Percentiles rank a stretch among this genome's conserved stretches.
Evolutionary conservation across 2,888 invertebrate genomes (phyloP).

Genomic region (Hirtodrosophila cameraria): DNA sequence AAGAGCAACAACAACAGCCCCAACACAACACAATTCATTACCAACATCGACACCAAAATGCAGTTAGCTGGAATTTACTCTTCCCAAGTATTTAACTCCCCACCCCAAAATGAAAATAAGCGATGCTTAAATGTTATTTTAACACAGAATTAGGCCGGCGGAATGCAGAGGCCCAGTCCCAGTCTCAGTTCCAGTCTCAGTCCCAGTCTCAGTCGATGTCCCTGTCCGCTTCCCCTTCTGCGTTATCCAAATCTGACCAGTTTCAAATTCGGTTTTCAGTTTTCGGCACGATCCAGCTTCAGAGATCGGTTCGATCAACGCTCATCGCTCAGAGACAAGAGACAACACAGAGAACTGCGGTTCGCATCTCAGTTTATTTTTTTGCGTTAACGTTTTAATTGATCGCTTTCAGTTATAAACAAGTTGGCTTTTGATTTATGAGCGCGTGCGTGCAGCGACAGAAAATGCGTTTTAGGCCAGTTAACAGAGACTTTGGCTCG

Average conservation of each 20-base stretch:
- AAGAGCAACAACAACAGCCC: constrained; percentile 19
- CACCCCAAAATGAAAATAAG: constrained; percentile 21
- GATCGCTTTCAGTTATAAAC: constrained; percentile 78
- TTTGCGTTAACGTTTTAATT: constrained; percentile 79
- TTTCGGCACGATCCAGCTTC: constrained; percentile 71
- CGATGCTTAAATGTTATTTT: constrained; percentile 58
- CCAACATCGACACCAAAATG: constrained; percentile 64
- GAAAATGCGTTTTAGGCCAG: constrained; percentile 76
- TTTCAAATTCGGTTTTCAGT: constrained; percentile 56
- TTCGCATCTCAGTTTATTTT: constrained; percentile 52
- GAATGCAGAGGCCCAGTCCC: constrained; percentile 53
- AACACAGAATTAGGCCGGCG: constrained; percentile 70
- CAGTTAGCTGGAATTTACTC: constrained; percentile 67
- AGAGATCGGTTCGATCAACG: constrained; percentile 48
- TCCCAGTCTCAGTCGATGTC: neutral
- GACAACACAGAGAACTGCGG: constrained; percentile 21
- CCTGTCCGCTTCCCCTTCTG: constrained; percentile 12
- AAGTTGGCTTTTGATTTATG: constrained; percentile 78
- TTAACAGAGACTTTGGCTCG: constrained; percentile 39
- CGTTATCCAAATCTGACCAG: constrained; percentile 33
- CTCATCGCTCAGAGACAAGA: constrained; percentile 50
- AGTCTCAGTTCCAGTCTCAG: neutral
- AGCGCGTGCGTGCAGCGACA: constrained; percentile 76
- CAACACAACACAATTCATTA: constrained; percentile 62
- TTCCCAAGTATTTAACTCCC: constrained; percentile 30